Conservation (phyloP, 2,797 vertebrate genomes). For the Benthosema pterotum region DNA sequence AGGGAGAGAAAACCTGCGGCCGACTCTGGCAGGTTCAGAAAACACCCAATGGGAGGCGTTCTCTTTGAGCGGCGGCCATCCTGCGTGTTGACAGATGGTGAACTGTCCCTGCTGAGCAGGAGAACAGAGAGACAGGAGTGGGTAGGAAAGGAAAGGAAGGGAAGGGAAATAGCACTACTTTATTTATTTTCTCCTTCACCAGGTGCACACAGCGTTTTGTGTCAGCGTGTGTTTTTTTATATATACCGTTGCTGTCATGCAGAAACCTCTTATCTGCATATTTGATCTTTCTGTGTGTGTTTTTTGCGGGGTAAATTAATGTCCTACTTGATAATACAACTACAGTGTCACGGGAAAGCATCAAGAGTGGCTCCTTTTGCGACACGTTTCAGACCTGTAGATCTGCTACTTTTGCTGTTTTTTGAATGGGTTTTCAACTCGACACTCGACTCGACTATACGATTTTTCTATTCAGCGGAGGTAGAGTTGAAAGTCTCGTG, state of each 20-base stretch:
- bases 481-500: too few species aligned
- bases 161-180: conserved; percentile 50
- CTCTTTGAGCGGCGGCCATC: conserved; percentile 37
- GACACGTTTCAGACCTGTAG: too few species aligned
- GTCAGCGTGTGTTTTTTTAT: conserved; percentile 6
- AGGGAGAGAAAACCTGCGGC: conserved; percentile 1
- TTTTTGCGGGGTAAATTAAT: too few species aligned
- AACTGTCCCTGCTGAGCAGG: conserved; percentile 49
- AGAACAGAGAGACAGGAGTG: conserved; percentile 42
- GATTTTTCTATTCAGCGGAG: too few species aligned
- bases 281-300: background rate
- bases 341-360: too few species aligned
- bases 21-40: conserved; percentile 10
- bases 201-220: conserved; percentile 42
- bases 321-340: background rate
- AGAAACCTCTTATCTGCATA: too few species aligned
- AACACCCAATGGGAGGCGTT: conserved; percentile 27
- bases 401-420: too few species aligned
- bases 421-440: too few species aligned
- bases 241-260: background rate
- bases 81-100: conserved; percentile 24
- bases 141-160: too few species aligned
- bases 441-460: too few species aligned
- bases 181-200: conserved; percentile 48
- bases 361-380: too few species aligned